phyloP scores from a whole-genome alignment of 2,113 vertebrate species.

The Struthidea cinerea region DNA sequence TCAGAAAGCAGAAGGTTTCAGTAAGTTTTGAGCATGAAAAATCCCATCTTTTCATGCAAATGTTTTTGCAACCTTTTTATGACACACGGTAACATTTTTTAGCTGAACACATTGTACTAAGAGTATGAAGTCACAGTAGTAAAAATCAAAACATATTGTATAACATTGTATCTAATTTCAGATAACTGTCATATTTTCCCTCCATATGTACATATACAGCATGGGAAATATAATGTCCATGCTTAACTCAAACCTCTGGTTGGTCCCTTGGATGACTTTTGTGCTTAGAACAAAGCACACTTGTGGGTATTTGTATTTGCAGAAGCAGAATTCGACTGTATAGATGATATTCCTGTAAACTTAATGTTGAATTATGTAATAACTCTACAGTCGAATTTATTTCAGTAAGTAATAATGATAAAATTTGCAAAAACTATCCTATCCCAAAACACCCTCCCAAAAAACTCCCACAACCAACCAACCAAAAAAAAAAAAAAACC shows the following conservation, averaged over 20 bases:
- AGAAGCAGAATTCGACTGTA: neutral
- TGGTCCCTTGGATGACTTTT: neutral
- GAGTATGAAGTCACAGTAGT: neutral
- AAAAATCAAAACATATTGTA: neutral
- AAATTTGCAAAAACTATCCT: neutral
- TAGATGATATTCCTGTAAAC: neutral
- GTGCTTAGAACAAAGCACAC: neutral
- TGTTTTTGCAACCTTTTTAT: neutral
- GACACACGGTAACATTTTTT: neutral
- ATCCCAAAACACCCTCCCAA: accelerated
- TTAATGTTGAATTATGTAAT: neutral
- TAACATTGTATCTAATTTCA: neutral
- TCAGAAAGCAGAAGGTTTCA: neutral
- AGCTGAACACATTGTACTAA: neutral
- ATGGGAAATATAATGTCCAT: neutral
- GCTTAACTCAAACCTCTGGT: neutral
- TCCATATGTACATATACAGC: neutral
- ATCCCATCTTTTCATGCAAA: neutral
- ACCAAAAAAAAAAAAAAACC: neutral
- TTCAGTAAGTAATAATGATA: neutral
- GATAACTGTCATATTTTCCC: neutral
- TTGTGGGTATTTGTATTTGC: neutral
- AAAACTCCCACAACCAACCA: accelerated
- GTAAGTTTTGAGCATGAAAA: neutral
- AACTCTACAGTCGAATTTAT: neutral